Base-by-base conservation (phyloP, 2,113 vertebrate genomes). In the Alosa alosa region DNA sequence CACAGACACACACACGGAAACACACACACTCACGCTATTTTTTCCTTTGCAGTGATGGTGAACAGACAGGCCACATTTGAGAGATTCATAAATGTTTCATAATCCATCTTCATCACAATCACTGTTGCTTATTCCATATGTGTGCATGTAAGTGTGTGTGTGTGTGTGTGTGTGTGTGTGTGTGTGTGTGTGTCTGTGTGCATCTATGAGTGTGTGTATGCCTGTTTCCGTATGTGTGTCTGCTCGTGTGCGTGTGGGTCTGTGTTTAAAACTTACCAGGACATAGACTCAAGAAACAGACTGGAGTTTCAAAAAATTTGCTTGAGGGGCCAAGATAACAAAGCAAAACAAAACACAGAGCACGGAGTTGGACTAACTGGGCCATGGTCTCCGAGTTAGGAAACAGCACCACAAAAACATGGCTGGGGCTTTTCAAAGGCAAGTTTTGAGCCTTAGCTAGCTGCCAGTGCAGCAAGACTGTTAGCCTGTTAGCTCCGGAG, bases 321-420 rank as follows among this genome's bases (percentile, higher is more conserved):
- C 49, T 72, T 31, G 5, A 25, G 84, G 44, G 39, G 44, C 45
- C 84, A 72, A 45, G 22, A n/a, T 25, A 50, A 52, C 84, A 64
- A 82, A 31, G 17, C 18, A 36, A 36, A 64, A 13, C n/a, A 47
- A 57, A 52, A 22, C 41, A 49, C n/a, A 82, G 81, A 22, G 36
- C 86, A 86, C 88, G 84, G 87, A 81, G 78, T 84, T 87, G 39
- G 83, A 89, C 87, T 88, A 92, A 57, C 11, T 89, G 72, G 72
- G 72, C 72, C 72, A 78, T 36, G 31, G 25, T 36, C 72, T 36
- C 72, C 17, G 72, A 78, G 72, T 17, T 39, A 78, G 72, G 25
- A 78, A 78, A 39, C 31, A 78, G 31, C 72, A 78, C 36, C 72
- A 41, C 15, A 15, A 31, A 78, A 78, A 78, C 31, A 78, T 39